These are phyloP conservation scores for Stenolophus ochropezus DNA, from an alignment of 2,888 invertebrate genomes.

Conservation along the genomic window DNA sequence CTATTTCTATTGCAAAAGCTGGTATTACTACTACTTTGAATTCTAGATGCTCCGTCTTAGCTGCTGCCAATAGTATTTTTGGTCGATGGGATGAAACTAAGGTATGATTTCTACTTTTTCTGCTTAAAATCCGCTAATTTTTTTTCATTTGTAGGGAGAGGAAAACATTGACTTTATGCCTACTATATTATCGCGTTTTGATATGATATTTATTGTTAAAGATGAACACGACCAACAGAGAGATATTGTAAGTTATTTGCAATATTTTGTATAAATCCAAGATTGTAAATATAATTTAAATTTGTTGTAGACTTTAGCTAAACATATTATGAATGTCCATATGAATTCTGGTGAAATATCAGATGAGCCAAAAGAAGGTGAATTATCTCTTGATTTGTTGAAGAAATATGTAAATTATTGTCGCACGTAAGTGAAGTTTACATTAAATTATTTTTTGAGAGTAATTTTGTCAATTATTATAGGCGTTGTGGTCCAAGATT, in stretches of 20 bases:
- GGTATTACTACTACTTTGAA: constrained; percentile 99
- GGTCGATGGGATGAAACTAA: constrained; percentile 99
- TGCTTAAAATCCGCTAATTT: no score
- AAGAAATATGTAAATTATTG: constrained; percentile 96
- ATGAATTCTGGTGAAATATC: constrained; percentile 85
- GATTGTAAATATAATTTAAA: no score
- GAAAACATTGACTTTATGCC: constrained; percentile 99
- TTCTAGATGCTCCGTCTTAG: constrained; percentile 98
- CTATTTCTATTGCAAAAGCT: constrained; percentile 99
- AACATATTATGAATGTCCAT: constrained; percentile 97
- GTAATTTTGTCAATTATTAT: constrained; percentile 4
- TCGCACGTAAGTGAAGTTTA: constrained; percentile 77
- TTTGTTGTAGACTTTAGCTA: constrained; percentile 84
- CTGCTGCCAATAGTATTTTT: constrained; percentile 98
- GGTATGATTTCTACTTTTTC: no score
- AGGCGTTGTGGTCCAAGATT: constrained; percentile 95
- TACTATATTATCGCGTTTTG: constrained; percentile 99
- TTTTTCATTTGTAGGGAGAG: constrained; percentile 84
- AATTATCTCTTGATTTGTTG: constrained; percentile 88
- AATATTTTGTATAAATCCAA: no score
- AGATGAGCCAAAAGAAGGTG: constrained; percentile 81
- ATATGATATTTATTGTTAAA: constrained; percentile 99
- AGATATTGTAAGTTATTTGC: constrained; percentile 88
- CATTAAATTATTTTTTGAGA: not conserved
- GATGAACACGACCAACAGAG: constrained; percentile 93